Evolutionary conservation across 1,140 invertebrate genomes (phyloP).

Genomic region (Meloidogyne exigua): DNA sequence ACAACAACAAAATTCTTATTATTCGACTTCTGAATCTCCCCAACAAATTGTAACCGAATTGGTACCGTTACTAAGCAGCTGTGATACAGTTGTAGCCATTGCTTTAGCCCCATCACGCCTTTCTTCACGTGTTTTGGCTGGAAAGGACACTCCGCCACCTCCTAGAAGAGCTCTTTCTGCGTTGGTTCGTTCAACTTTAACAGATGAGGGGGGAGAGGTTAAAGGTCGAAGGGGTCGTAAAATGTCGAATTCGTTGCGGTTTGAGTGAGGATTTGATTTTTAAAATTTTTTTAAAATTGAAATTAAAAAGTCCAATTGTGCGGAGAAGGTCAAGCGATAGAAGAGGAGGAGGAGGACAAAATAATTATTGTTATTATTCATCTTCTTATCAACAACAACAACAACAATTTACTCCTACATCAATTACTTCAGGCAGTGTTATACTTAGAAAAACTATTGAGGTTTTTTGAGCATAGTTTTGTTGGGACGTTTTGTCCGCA

Average conservation of each 20-base stretch:
- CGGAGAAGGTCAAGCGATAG: neutral
- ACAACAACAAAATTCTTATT: neutral
- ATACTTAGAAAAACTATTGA: constrained; percentile 21
- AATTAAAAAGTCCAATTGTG: neutral
- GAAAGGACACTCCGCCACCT: constrained; percentile 15
- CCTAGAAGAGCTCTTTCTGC: constrained; percentile 11
- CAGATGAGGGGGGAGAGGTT: neutral
- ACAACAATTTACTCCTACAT: neutral
- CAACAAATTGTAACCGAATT: neutral
- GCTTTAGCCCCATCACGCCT: constrained; percentile 15
- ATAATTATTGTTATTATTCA: neutral
- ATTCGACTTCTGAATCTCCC: neutral
- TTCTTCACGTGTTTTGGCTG: constrained; percentile 22
- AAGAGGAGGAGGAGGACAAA: neutral
- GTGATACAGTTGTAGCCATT: constrained; percentile 18
- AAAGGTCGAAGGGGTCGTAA: constrained; percentile 9
- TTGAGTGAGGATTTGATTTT: constrained; percentile 3
- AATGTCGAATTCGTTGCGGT: constrained; percentile 17
- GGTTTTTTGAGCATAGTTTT: constrained; percentile 15
- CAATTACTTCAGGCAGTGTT: neutral
- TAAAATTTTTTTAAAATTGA: neutral
- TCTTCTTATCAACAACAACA: no score
- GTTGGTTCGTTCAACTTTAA: constrained; percentile 17
- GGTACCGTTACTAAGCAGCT: constrained; percentile 6
- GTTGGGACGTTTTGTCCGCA: neutral